Percentiles rank a stretch among this genome's conserved stretches.
Evolutionary conservation across 2,113 vertebrate species (phyloP).

Genomic region (Ageneiosus marmoratus): DNA sequence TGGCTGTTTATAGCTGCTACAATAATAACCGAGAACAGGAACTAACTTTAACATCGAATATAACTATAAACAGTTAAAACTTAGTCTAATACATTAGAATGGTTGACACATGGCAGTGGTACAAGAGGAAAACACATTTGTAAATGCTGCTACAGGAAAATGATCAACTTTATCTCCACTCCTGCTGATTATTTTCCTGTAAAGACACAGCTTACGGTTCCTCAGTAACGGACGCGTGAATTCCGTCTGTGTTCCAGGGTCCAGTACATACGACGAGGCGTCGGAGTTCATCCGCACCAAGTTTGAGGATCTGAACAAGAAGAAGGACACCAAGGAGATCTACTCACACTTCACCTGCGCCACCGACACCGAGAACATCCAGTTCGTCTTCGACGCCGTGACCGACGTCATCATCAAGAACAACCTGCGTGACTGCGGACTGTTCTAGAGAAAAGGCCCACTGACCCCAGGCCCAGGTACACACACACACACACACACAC

Average conservation of each 20-base stretch:
- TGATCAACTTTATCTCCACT: too few species aligned
- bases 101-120: too few species aligned
- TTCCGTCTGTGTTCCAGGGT: conserved; percentile 72
- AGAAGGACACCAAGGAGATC: conserved; percentile 99
- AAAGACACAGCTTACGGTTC: too few species aligned
- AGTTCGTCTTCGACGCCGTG: conserved; percentile 83
- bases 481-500: conserved; percentile 7
- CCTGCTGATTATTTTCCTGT: too few species aligned
- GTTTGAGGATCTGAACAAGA: conserved; percentile 98
- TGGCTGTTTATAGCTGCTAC: too few species aligned
- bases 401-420: conserved; percentile 89
- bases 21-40: too few species aligned
- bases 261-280: conserved; percentile 88
- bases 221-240: neutral
- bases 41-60: too few species aligned
- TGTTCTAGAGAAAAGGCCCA: conserved; percentile 74
- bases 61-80: too few species aligned
- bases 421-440: conserved; percentile 96
- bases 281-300: conserved; percentile 95
- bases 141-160: too few species aligned
- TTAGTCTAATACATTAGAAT: too few species aligned
- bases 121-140: too few species aligned
- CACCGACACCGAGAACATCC: conserved; percentile 88
- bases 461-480: conserved; percentile 56
- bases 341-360: conserved; percentile 87